Conservation (phyloP, 2,113 vertebrate genomes). For the Dicentrarchus labrax region DNA sequence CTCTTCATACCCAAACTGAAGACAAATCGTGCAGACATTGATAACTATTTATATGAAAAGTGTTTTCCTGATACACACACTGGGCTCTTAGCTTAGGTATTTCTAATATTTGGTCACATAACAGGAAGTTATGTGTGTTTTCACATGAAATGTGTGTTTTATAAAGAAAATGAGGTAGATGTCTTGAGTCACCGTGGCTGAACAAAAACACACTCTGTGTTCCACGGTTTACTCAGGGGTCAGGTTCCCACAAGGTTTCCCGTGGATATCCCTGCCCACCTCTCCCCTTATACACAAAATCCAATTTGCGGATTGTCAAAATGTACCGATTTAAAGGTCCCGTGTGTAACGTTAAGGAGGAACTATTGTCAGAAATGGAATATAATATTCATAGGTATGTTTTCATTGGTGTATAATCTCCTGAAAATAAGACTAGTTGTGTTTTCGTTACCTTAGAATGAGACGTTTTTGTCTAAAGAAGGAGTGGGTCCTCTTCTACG, state of each 20-base stretch:
- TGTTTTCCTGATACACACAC: neutral
- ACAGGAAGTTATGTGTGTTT: no score
- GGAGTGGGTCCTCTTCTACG: no score
- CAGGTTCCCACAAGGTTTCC: neutral
- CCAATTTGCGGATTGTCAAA: neutral
- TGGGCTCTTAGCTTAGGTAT: neutral
- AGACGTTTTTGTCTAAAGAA: no score
- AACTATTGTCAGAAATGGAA: no score
- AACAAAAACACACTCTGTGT: neutral
- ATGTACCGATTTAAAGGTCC: neutral
- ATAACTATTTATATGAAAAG: no score
- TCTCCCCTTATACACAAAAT: neutral
- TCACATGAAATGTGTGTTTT: neutral
- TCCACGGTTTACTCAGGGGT: neutral
- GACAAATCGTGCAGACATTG: neutral
- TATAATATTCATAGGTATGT: no score
- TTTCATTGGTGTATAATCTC: no score
- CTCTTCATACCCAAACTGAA: neutral
- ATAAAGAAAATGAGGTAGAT: neutral
- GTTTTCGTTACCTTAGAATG: no score
- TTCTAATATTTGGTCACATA: neutral
- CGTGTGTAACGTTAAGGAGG: no score
- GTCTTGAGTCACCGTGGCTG: neutral
- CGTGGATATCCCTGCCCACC: neutral
- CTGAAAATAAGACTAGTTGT: no score